Evolutionary conservation across 2,113 vertebrate species (phyloP).

Genomic region (Atrichornis clamosus): DNA sequence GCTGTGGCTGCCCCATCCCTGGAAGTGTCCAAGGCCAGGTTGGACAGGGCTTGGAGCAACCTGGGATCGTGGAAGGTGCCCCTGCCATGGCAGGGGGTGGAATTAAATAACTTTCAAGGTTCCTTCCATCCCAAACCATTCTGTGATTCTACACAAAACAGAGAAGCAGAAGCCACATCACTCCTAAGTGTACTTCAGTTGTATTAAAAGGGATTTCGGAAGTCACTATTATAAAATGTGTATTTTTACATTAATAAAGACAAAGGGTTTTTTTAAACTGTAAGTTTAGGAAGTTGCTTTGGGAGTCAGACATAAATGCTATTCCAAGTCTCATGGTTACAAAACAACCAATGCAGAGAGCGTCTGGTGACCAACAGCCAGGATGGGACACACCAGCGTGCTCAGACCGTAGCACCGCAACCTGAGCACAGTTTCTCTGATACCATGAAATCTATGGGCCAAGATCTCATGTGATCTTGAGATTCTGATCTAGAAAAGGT

Average conservation of each 20-base stretch:
- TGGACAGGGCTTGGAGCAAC: fast-evolving
- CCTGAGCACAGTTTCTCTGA: background rate
- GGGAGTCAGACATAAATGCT: background rate
- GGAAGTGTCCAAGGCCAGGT: fast-evolving
- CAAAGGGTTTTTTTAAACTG: background rate
- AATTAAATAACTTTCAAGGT: background rate
- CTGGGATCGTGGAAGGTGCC: background rate
- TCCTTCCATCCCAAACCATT: background rate
- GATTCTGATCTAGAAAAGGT: background rate
- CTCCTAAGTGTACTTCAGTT: background rate
- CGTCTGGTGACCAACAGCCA: background rate
- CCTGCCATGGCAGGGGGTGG: background rate
- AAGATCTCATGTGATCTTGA: background rate
- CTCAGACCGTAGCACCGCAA: background rate
- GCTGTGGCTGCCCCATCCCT: background rate
- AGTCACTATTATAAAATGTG: fast-evolving
- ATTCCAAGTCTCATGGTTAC: background rate
- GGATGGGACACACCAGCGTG: fast-evolving
- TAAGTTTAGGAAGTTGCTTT: background rate
- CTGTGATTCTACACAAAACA: background rate
- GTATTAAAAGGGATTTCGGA: background rate
- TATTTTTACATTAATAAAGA: background rate
- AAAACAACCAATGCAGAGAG: background rate
- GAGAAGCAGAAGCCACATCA: background rate
- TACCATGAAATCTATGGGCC: background rate